A percentile compares a stretch with the other conserved stretches of the same genome.
phyloP scores from a whole-genome alignment of 2,797 vertebrate genomes.

The Nyctibius grandis region DNA sequence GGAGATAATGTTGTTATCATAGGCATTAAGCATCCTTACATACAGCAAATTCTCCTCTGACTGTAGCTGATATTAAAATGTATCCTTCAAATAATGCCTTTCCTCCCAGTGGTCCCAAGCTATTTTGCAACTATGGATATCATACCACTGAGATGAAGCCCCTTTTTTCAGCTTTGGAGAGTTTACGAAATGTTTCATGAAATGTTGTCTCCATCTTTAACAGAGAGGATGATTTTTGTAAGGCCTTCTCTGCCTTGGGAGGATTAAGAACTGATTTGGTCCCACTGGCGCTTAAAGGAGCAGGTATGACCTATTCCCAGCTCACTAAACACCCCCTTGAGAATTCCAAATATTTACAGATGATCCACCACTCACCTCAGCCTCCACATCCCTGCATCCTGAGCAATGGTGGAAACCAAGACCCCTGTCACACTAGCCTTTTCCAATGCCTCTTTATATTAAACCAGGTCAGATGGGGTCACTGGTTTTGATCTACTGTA shows the following conservation, averaged over 20 bases:
- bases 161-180: background rate
- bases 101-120: background rate
- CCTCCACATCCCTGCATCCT: background rate
- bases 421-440: background rate
- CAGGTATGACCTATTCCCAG: background rate
- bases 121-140: background rate
- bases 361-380: background rate
- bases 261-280: background rate
- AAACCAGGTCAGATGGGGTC: background rate
- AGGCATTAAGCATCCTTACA: background rate
- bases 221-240: background rate
- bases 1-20: background rate
- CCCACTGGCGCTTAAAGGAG: background rate
- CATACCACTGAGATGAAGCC: background rate
- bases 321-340: background rate
- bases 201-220: background rate
- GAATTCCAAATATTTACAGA: background rate
- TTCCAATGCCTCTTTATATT: slow-evolving; percentile 5
- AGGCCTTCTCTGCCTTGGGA: background rate
- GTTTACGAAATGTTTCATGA: background rate
- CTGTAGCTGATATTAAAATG: background rate
- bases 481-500: slow-evolving; percentile 27
- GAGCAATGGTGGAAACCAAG: background rate
- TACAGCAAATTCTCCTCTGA: background rate
- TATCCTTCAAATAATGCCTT: background rate